phyloP scores from a whole-genome alignment of 2,888 invertebrate genomes.

The Platycheirus albimanus region DNA sequence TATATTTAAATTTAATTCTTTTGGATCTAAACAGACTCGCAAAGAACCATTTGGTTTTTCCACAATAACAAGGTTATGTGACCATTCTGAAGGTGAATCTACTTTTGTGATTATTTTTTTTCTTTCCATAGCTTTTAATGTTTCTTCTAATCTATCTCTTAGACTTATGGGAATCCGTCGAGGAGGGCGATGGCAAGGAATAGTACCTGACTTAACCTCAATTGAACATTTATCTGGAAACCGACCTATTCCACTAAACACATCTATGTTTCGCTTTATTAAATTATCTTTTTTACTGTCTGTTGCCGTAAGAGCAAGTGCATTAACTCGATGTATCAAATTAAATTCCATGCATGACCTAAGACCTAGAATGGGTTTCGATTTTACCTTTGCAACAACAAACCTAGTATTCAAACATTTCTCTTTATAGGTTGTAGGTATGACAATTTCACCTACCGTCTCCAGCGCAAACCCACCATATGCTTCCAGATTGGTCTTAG shows the following conservation, averaged over 20 bases:
- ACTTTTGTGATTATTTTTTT: slow-evolving; percentile 59
- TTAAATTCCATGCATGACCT: slow-evolving; percentile 5
- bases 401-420: neutral
- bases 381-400: neutral
- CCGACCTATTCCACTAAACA: slow-evolving; percentile 35
- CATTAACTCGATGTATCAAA: neutral
- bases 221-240: slow-evolving; percentile 39
- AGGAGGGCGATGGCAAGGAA: slow-evolving; percentile 26
- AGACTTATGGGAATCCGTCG: slow-evolving; percentile 71
- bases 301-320: neutral
- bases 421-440: slow-evolving; percentile 3
- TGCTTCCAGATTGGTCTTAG: slow-evolving; percentile 21
- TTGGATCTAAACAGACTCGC: neutral
- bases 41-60: slow-evolving; percentile 35
- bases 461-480: slow-evolving; percentile 1
- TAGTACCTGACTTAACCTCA: slow-evolving; percentile 20
- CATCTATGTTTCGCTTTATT: slow-evolving; percentile 6
- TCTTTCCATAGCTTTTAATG: slow-evolving; percentile 60
- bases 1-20: too few species aligned
- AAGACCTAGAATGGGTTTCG: too few species aligned
- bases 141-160: slow-evolving; percentile 53
- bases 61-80: slow-evolving; percentile 51
- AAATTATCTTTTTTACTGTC: neutral
- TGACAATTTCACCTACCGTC: neutral
- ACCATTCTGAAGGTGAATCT: slow-evolving; percentile 36